Conservation (phyloP, 2,888 invertebrate genomes). For the Incurvaria masculella region DNA sequence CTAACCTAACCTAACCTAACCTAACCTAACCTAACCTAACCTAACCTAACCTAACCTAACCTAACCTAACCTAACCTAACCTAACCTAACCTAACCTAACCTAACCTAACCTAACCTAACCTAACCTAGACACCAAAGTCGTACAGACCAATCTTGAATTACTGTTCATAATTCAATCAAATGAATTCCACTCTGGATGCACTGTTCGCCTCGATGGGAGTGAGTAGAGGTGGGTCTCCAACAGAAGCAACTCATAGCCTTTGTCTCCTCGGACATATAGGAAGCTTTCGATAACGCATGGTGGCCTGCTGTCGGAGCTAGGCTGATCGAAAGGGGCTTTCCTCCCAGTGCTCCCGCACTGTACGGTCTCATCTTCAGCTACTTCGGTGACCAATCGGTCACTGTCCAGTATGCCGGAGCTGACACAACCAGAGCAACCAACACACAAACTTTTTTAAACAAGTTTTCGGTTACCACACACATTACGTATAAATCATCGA, state of each 20-base stretch:
- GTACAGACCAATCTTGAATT: constrained; percentile 13
- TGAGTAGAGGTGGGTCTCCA: constrained; percentile 1
- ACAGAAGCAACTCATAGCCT: constrained; percentile 5
- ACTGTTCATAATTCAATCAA: constrained; percentile 3
- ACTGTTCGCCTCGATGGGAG: constrained; percentile 12
- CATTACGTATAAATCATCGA: too few relatives aligned
- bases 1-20: too few relatives aligned
- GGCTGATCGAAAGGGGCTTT: constrained; percentile 10
- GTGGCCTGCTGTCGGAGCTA: constrained; percentile 18
- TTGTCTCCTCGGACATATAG: constrained; percentile 18
- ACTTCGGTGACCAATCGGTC: constrained; percentile 8
- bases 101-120: too few relatives aligned
- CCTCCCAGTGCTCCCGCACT: constrained; percentile 14
- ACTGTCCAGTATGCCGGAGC: constrained; percentile 8
- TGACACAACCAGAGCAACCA: constrained; percentile 3
- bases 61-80: too few relatives aligned
- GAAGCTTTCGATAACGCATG: constrained; percentile 22
- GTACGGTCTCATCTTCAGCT: constrained; percentile 5
- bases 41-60: too few relatives aligned
- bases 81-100: too few relatives aligned
- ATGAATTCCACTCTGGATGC: constrained; percentile 14
- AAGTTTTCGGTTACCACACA: too few relatives aligned
- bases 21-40: too few relatives aligned
- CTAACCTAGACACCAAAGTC: too few relatives aligned
- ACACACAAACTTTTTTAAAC: too few relatives aligned